These are phyloP conservation scores for Typhlomys cinereus DNA, from an alignment of 2,113 vertebrate species.

Conservation along the genomic window DNA sequence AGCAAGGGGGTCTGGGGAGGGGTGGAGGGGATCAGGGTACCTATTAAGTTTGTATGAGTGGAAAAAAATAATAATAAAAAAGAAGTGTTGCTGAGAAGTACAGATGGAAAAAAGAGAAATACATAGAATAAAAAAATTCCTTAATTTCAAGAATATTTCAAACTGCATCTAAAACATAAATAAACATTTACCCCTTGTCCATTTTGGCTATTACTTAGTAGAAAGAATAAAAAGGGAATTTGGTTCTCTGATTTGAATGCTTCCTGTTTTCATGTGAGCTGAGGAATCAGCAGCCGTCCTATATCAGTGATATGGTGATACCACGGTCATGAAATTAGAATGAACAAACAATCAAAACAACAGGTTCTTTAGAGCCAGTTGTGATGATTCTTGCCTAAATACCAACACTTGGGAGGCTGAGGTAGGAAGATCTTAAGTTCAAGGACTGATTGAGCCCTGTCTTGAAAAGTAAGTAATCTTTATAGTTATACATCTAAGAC, in stretches of 20 bases:
- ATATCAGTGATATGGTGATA: neutral
- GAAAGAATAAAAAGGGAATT: neutral
- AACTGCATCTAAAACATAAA: neutral
- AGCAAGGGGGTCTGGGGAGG: too few relatives aligned
- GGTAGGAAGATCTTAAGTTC: neutral
- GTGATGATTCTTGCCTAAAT: neutral
- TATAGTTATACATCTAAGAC: neutral
- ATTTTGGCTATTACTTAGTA: neutral
- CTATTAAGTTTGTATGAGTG: too few relatives aligned
- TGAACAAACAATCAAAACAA: neutral
- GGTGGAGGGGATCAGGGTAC: too few relatives aligned
- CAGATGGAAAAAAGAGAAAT: neutral
- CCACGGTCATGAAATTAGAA: neutral
- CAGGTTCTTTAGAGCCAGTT: neutral
- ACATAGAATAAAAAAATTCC: neutral
- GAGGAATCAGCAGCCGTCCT: neutral
- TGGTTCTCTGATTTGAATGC: neutral
- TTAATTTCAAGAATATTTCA: constrained; percentile 4
- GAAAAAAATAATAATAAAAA: too few relatives aligned
- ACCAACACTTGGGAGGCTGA: neutral
- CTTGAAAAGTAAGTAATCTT: neutral
- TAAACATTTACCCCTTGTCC: neutral
- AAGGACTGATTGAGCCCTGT: neutral
- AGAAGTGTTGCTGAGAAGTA: constrained; percentile 38
- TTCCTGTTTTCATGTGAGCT: neutral